phyloP scores from a whole-genome alignment of 1,140 invertebrate genomes.

The Aphelinus atriplicis region DNA sequence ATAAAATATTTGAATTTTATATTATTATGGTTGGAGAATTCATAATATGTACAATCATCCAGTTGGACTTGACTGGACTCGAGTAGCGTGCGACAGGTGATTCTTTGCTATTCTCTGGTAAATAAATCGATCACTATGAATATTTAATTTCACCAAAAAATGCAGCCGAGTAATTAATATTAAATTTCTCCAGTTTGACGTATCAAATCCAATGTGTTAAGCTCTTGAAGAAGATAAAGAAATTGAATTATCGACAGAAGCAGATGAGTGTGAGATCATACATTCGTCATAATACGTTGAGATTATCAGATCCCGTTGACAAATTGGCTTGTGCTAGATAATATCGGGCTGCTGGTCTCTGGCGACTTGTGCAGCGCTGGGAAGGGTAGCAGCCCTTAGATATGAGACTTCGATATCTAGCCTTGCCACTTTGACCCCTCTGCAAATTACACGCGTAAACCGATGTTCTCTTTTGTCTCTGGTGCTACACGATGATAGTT shows the following conservation, averaged over 20 bases:
- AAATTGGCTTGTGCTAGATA: slow-evolving; percentile 47
- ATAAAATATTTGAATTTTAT: slow-evolving; percentile 23
- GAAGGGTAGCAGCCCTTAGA: slow-evolving; percentile 18
- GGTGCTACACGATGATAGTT: background rate
- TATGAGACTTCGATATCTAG: background rate
- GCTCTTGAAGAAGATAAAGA: too few relatives aligned
- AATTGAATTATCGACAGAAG: slow-evolving; percentile 34
- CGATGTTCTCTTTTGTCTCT: slow-evolving; percentile 4
- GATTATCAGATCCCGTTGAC: slow-evolving; percentile 51
- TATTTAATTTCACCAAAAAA: too few relatives aligned
- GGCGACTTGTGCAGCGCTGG: background rate
- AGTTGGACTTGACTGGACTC: slow-evolving; percentile 19
- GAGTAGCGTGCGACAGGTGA: slow-evolving; percentile 35
- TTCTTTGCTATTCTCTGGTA: too few relatives aligned
- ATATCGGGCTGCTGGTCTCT: slow-evolving; percentile 35
- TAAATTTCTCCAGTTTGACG: too few relatives aligned
- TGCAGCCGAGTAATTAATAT: too few relatives aligned
- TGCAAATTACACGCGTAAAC: background rate
- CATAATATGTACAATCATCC: too few relatives aligned
- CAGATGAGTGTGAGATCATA: slow-evolving; percentile 26
- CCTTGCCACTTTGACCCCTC: slow-evolving; percentile 20
- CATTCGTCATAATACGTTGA: slow-evolving; percentile 39
- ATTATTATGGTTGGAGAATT: too few relatives aligned
- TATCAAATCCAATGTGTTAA: too few relatives aligned
- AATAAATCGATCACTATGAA: too few relatives aligned